These are phyloP conservation scores for Pecten maximus DNA, from an alignment of 2,888 invertebrate genomes.

Conservation along the genomic window DNA sequence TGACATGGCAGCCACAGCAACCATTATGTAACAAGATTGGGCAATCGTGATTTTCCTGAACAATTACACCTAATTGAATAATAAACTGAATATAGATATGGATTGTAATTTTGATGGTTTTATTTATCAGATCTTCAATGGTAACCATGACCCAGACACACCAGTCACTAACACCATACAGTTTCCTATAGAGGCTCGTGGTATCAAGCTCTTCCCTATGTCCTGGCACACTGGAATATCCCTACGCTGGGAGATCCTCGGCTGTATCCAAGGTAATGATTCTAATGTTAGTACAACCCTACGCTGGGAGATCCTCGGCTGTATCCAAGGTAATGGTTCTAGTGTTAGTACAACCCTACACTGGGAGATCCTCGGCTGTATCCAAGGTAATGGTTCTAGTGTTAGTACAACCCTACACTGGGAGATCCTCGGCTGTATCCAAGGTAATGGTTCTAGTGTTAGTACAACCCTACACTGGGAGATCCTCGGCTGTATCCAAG, in stretches of 20 bases:
- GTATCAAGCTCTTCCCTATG: constrained; percentile 67
- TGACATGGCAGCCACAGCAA: no score
- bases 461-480: constrained; percentile 73
- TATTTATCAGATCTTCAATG: constrained; percentile 68
- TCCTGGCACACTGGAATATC: constrained; percentile 71
- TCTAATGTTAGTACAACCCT: no score
- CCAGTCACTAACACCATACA: constrained; percentile 63
- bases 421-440: constrained; percentile 73
- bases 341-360: no score
- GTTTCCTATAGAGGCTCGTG: constrained; percentile 71
- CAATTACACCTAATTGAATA: no score
- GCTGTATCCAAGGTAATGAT: constrained; percentile 61
- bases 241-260: constrained; percentile 70
- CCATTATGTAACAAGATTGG: no score
- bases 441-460: no score
- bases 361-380: constrained; percentile 73
- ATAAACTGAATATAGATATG: no score
- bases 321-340: no score
- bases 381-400: no score
- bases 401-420: constrained; percentile 69
- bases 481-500: constrained; percentile 70
- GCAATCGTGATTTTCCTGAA: no score
- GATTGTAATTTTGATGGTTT: no score
- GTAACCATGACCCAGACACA: constrained; percentile 59
- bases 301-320: constrained; percentile 72